Evolutionary conservation across 2,797 vertebrate species (phyloP).

Genomic region (Xenopus petersii): DNA sequence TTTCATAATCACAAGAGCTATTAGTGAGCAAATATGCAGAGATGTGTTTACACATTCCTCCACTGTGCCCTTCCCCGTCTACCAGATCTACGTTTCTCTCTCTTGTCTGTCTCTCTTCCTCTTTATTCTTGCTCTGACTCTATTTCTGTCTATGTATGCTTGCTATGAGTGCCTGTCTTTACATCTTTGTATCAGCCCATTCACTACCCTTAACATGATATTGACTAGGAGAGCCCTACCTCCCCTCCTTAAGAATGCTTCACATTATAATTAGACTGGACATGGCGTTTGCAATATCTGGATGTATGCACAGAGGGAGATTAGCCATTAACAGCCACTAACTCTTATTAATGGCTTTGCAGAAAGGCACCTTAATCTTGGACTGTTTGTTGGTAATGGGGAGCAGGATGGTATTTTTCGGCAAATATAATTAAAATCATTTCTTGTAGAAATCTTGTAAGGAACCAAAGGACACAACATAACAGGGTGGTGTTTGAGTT

Average conservation of each 20-base stretch:
- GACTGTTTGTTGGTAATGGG: neutral
- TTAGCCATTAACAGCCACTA: constrained; percentile 13
- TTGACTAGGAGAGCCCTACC: neutral
- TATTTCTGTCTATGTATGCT: constrained; percentile 26
- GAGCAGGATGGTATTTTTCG: neutral
- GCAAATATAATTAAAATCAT: too few species aligned
- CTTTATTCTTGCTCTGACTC: constrained; percentile 18
- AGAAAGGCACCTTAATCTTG: neutral
- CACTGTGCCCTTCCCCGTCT: constrained; percentile 40
- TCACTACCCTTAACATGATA: neutral
- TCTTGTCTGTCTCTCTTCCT: constrained; percentile 43
- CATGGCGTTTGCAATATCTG: neutral
- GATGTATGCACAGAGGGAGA: neutral
- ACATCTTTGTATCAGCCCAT: constrained; percentile 4
- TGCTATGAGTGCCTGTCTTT: neutral
- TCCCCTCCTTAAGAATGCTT: constrained; percentile 4
- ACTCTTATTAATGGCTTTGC: neutral
- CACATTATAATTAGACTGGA: constrained; percentile 2
- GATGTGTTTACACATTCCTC: constrained; percentile 49
- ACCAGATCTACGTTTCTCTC: constrained; percentile 35
- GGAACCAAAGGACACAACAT: too few species aligned
- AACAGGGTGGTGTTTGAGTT: too few species aligned
- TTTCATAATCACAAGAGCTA: constrained; percentile 48
- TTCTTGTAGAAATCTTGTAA: too few species aligned
- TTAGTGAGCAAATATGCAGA: constrained; percentile 47